Percentiles rank a stretch among this genome's conserved stretches.
Evolutionary conservation across 2,113 vertebrate species (phyloP).

Genomic region (Silurus glanis): DNA sequence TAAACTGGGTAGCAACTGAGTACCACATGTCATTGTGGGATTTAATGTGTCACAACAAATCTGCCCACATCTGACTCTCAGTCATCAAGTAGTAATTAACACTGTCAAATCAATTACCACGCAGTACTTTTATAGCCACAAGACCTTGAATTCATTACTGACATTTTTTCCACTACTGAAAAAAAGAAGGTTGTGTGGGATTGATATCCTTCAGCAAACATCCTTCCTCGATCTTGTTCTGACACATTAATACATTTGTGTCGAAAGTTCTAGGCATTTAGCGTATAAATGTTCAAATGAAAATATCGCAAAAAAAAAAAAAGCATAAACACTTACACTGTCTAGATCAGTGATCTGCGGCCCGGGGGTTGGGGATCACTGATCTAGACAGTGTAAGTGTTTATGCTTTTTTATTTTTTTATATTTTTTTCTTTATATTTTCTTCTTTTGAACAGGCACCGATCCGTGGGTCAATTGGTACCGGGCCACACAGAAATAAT

Average conservation of each 20-base stretch:
- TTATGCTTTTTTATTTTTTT: too few species aligned
- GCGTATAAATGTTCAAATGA: not conserved
- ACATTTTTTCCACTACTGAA: not conserved
- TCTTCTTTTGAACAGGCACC: too few species aligned
- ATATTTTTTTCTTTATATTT: too few species aligned
- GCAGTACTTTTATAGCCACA: not conserved
- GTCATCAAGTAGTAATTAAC: constrained; percentile 13
- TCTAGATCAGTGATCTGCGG: too few species aligned
- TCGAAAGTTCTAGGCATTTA: not conserved
- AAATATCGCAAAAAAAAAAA: not conserved
- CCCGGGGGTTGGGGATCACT: too few species aligned
- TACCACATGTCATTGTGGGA: not conserved
- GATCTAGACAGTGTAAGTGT: too few species aligned
- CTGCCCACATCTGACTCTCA: not conserved
- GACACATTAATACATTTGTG: not conserved
- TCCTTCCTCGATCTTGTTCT: not conserved
- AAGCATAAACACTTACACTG: too few species aligned
- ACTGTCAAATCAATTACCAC: constrained; percentile 3
- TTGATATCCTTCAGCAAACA: not conserved
- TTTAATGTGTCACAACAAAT: not conserved
- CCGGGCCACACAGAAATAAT: too few species aligned
- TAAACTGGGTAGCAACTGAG: not conserved
- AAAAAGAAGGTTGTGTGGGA: not conserved
- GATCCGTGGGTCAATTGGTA: too few species aligned
- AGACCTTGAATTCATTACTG: not conserved